These are phyloP conservation scores for Hypomesus transpacificus DNA, from an alignment of 2,113 vertebrate genomes.

Conservation along the genomic window DNA sequence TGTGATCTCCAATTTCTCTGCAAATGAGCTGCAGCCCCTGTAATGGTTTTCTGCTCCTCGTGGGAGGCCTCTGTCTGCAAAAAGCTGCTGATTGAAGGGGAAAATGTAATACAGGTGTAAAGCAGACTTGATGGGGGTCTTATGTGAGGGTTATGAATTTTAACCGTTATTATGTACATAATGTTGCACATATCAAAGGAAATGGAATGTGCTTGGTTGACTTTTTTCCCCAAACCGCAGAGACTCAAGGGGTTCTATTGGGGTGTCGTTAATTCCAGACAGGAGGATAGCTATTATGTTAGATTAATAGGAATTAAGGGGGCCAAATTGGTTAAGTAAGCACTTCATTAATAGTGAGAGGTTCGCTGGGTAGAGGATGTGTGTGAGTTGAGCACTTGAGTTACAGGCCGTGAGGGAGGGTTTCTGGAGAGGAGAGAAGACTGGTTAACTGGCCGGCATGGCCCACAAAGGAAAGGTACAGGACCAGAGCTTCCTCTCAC, in stretches of 20 bases:
- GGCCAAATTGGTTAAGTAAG: slow-evolving; percentile 78
- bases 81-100: slow-evolving; percentile 80
- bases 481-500: no score
- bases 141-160: slow-evolving; percentile 81
- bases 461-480: no score
- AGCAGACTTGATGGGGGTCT: slow-evolving; percentile 77
- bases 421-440: neutral
- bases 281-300: slow-evolving; percentile 73
- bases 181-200: slow-evolving; percentile 74
- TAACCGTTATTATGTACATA: slow-evolving; percentile 75
- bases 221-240: slow-evolving; percentile 60
- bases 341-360: slow-evolving; percentile 75
- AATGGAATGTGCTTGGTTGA: slow-evolving; percentile 70
- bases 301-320: slow-evolving; percentile 78
- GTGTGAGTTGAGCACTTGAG: slow-evolving; percentile 50
- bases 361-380: slow-evolving; percentile 40
- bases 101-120: slow-evolving; percentile 80
- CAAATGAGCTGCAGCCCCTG: slow-evolving; percentile 75
- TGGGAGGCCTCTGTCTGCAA: slow-evolving; percentile 68
- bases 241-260: slow-evolving; percentile 67
- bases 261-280: slow-evolving; percentile 72
- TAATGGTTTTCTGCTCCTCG: slow-evolving; percentile 77
- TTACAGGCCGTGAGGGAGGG: slow-evolving; percentile 7
- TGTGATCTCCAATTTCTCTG: slow-evolving; percentile 76
- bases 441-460: neutral